Base-by-base conservation (phyloP, 2,888 invertebrate genomes). In the Apoda limacodes region DNA sequence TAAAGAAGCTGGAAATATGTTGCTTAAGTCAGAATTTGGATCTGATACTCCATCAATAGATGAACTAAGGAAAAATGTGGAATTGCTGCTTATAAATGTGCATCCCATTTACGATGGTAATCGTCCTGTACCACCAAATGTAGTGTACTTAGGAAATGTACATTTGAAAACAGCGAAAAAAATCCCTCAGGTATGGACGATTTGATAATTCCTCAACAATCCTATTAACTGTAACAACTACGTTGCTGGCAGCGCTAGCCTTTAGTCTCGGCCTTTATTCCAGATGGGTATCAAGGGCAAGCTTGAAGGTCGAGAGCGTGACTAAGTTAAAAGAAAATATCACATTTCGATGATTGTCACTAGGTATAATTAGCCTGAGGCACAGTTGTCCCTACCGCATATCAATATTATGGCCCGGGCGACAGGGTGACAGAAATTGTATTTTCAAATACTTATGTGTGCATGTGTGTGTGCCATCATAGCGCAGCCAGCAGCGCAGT, bases 1-100 rank as follows among this genome's bases (percentile, higher is more conserved):
- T 3, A 24, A 28, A 25, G 10, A 34, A 12, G 13, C 10, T 5
- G 35, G 38, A 7, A 19, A 42, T 27, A 13, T 9, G 11, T 9
- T 32, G 3, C 7, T 44, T 9, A 30, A 20, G 34, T 14, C 11
- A 4, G 13, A 36, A 12, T 32, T 40, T 20, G 45, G 45, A 6
- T 9, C 25, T 1, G 28, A 47, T 3, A 28, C 34, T 1, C 56
- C 57, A 2, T 7, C 35, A 3, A 14, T 50, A 5, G 33, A 24
- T 11, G 46, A 51, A 13, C 26, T 61, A 7, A 30, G 29, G 2
- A 39, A 54, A 14, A 54, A 55, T 22, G 43, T 67, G 1, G 58
- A 65, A 26, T 42, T 78, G 53, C 33, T 71, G 11, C 62, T 81
- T 25, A 22, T 71, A 0, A 81, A 80, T 41, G 48, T 53, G 2